Percentiles rank a stretch among this genome's conserved stretches.
Conservation (phyloP, 2,797 vertebrate genomes). For the Parauchenoglanis punctatus region DNA sequence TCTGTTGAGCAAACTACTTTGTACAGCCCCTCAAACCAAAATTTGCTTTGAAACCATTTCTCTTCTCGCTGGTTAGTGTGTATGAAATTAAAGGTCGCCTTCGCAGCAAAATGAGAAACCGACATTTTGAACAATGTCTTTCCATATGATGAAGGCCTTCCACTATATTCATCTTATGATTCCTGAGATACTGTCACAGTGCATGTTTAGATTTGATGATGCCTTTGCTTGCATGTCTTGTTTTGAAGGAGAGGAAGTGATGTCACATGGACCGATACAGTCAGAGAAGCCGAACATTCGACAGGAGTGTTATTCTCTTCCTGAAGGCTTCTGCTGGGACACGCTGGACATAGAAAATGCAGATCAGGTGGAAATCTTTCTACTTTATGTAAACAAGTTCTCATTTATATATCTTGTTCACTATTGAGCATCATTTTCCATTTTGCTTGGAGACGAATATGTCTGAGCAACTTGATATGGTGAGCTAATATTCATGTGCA, state of each 20-base stretch:
- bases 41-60: neutral
- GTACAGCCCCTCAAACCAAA: neutral
- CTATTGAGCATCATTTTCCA: neutral
- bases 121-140: neutral
- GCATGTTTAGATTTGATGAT: neutral
- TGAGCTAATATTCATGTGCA: neutral
- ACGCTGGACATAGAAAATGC: slow-evolving; percentile 83
- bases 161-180: neutral
- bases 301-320: slow-evolving; percentile 87
- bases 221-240: neutral
- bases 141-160: neutral
- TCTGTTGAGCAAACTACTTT: neutral
- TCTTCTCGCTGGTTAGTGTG: neutral
- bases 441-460: neutral
- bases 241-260: slow-evolving; percentile 80
- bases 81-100: neutral
- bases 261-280: slow-evolving; percentile 82
- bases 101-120: neutral
- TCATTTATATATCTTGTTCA: neutral
- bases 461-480: neutral
- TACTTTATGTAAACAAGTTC: neutral
- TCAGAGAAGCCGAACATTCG: slow-evolving; percentile 79
- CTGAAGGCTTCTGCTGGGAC: slow-evolving; percentile 91
- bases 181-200: neutral
- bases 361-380: slow-evolving; percentile 75